Percentiles rank a stretch among this genome's conserved stretches.
These are phyloP conservation scores for Anthophora plumipes DNA, from an alignment of 2,888 invertebrate genomes.

Conservation along the genomic window DNA sequence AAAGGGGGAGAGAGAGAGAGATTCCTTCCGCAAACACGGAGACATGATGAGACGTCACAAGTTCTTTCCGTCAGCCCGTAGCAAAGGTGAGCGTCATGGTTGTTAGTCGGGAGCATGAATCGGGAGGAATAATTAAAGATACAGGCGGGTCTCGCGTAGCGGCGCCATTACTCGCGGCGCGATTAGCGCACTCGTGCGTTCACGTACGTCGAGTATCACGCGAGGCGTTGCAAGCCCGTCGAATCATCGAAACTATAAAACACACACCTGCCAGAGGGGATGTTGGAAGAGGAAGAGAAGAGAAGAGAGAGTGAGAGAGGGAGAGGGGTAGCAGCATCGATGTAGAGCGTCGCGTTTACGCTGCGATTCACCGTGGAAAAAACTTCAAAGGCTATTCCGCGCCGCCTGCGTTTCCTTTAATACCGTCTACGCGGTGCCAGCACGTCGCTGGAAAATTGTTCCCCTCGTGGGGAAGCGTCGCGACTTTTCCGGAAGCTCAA, in stretches of 20 bases:
- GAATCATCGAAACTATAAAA: constrained; percentile 48
- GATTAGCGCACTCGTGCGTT: constrained; percentile 65
- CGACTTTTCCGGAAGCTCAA: constrained; percentile 12
- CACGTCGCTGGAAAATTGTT: constrained; percentile 38
- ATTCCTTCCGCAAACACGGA: background rate
- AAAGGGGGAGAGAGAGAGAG: background rate
- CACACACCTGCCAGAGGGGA: background rate
- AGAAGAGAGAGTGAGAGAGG: too few relatives aligned
- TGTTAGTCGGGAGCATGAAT: constrained; percentile 51
- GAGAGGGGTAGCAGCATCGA: background rate
- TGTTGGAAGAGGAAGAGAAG: too few relatives aligned
- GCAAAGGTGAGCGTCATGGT: constrained; percentile 8
- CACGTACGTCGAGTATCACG: constrained; percentile 42
- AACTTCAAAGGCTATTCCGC: constrained; percentile 44
- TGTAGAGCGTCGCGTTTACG: constrained; percentile 20
- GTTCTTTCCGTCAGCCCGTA: background rate
- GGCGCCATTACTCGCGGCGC: constrained; percentile 47
- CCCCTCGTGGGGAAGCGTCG: constrained; percentile 19
- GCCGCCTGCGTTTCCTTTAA: constrained; percentile 34
- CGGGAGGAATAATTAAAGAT: constrained; percentile 70
- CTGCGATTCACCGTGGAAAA: constrained; percentile 23
- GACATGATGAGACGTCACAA: constrained; percentile 4
- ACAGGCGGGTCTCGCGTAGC: background rate
- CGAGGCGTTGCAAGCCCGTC: constrained; percentile 22
- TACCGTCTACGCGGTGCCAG: background rate